Percentiles rank a stretch among this genome's conserved stretches.
Conservation (phyloP, 1,140 invertebrate species). For the Aphis gossypii region DNA sequence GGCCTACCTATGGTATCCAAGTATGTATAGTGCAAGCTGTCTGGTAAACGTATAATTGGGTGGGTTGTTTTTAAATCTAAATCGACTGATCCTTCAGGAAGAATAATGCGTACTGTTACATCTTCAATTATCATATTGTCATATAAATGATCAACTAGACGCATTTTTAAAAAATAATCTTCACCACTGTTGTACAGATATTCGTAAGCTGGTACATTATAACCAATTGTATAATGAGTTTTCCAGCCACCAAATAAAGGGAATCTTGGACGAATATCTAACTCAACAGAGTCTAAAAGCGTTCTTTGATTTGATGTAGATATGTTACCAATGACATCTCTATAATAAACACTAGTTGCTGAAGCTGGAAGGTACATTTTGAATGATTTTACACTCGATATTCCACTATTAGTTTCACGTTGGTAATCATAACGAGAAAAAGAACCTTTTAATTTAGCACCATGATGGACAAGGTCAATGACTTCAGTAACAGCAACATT, state of each 20-base stretch:
- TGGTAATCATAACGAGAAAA: conserved; percentile 96
- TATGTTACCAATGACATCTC: conserved; percentile 99
- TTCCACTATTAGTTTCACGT: conserved; percentile 82
- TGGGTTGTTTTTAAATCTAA: conserved; percentile 87
- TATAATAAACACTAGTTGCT: conserved; percentile 89
- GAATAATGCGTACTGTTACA: conserved; percentile 86
- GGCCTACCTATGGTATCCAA: conserved; percentile 92
- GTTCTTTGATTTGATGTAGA: conserved; percentile 93
- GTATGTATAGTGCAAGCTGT: conserved; percentile 90
- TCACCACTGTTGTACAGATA: conserved; percentile 87
- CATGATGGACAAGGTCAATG: conserved; percentile 89
- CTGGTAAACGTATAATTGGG: conserved; percentile 74
- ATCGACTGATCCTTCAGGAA: conserved; percentile 90
- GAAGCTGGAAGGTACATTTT: conserved; percentile 71
- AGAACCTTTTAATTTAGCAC: conserved; percentile 91
- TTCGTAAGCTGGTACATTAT: conserved; percentile 97
- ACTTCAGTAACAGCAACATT: conserved; percentile 97
- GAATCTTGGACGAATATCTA: conserved; percentile 94
- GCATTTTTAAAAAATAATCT: conserved; percentile 77
- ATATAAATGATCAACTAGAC: conserved; percentile 93
- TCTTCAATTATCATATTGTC: conserved; percentile 97
- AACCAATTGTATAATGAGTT: conserved; percentile 95
- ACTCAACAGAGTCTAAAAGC: conserved; percentile 89
- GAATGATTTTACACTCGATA: conserved; percentile 89
- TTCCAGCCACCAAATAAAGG: conserved; percentile 99